These are phyloP conservation scores for Mechanitis messenoides DNA, from an alignment of 2,888 invertebrate species.

Conservation along the genomic window DNA sequence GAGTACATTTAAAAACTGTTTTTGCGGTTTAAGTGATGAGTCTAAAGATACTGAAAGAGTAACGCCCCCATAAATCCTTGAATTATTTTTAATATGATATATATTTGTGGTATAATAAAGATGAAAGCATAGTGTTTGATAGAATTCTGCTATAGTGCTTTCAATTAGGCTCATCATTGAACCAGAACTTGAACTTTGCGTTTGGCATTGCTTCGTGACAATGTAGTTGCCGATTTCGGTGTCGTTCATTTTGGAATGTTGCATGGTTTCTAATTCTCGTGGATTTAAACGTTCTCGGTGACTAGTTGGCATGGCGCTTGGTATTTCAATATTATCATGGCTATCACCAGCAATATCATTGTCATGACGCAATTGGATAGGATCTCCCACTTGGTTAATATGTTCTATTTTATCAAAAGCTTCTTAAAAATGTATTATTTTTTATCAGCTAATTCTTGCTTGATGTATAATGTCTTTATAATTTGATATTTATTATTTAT, in stretches of 20 bases:
- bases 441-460: neutral
- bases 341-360: constrained; percentile 73
- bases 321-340: constrained; percentile 66
- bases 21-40: constrained; percentile 38
- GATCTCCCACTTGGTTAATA: constrained; percentile 52
- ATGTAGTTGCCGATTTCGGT: constrained; percentile 73
- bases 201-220: constrained; percentile 75
- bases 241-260: constrained; percentile 68
- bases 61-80: neutral
- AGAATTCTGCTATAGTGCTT: constrained; percentile 19
- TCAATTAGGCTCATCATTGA: constrained; percentile 38
- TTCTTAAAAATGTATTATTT: constrained; percentile 5
- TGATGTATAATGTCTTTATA: constrained; percentile 5
- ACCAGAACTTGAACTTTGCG: constrained; percentile 37
- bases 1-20: constrained; percentile 69
- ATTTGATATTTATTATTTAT: neutral
- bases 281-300: constrained; percentile 40
- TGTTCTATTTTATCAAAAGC: constrained; percentile 6
- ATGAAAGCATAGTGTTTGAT: constrained; percentile 17
- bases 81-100: neutral
- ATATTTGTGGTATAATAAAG: no score
- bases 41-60: constrained; percentile 22
- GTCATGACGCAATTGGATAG: constrained; percentile 72
- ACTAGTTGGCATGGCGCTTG: constrained; percentile 67
- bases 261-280: constrained; percentile 60